A percentile compares a stretch with the other conserved stretches of the same genome.
Evolutionary conservation across 2,888 invertebrate genomes (phyloP).

Genomic region (Neelides folsomi): DNA sequence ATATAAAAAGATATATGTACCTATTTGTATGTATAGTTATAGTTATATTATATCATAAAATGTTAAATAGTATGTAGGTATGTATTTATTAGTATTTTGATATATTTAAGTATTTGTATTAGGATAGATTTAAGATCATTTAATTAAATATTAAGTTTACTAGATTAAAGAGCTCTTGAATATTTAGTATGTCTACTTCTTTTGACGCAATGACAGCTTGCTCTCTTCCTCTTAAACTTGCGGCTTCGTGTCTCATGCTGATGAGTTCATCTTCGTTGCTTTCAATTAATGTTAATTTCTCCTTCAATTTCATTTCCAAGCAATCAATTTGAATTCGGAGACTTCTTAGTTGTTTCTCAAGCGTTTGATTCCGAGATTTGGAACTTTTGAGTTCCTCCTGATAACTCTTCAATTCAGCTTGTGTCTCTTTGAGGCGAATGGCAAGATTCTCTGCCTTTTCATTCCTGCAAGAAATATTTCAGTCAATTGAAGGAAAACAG

Average conservation of each 20-base stretch:
- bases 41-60: too few species aligned
- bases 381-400: constrained; percentile 21
- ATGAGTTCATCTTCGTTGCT: constrained; percentile 13
- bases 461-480: constrained; percentile 33
- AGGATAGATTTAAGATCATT: too few species aligned
- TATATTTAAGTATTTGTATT: too few species aligned
- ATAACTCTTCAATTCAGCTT: constrained; percentile 46
- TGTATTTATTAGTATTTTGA: too few species aligned
- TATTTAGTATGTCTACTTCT: too few species aligned
- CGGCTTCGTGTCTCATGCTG: constrained; percentile 15
- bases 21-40: too few species aligned
- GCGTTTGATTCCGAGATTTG: constrained; percentile 53
- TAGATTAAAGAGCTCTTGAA: too few species aligned
- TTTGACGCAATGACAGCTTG: neutral
- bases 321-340: constrained; percentile 49
- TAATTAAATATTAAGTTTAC: too few species aligned
- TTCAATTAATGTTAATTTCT: too few species aligned
- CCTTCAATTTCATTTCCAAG: constrained; percentile 49
- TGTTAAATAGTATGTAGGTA: too few species aligned
- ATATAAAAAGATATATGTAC: too few species aligned
- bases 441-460: constrained; percentile 48
- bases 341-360: constrained; percentile 50
- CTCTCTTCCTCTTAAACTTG: constrained; percentile 17
- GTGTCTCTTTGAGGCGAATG: constrained; percentile 46
- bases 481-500: neutral